Percentiles rank a stretch among this genome's conserved stretches.
phyloP scores from a whole-genome alignment of 2,113 vertebrate genomes.

The Ceyx cyanopectus region DNA sequence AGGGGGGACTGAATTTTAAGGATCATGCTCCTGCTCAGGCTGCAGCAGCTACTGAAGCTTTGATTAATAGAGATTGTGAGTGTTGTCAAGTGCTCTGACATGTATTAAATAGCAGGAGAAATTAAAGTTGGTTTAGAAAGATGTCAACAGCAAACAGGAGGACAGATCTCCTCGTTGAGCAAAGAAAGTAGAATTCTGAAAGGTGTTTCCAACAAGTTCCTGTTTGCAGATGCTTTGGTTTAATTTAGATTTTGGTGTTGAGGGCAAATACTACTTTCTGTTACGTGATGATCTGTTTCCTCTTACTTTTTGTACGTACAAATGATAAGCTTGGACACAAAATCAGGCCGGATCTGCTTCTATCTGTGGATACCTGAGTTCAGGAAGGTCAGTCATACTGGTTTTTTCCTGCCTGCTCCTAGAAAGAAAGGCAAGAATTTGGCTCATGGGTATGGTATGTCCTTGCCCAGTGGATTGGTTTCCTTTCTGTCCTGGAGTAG shows the following conservation, averaged over 20 bases:
- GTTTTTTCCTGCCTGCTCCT: background rate
- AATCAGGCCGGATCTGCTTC: background rate
- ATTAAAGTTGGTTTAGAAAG: slow-evolving; percentile 48
- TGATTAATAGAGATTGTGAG: slow-evolving; percentile 71
- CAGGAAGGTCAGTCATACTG: background rate
- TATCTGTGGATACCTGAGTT: background rate
- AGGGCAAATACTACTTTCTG: background rate
- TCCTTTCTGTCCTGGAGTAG: background rate
- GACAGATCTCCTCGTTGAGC: background rate
- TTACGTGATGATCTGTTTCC: background rate
- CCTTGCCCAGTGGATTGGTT: background rate
- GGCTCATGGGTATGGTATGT: background rate
- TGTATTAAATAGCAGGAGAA: slow-evolving; percentile 60
- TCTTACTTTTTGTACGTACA: rapidly evolving
- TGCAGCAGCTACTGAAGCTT: slow-evolving; percentile 8
- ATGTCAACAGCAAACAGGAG: background rate
- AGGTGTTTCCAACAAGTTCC: background rate
- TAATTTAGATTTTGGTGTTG: background rate
- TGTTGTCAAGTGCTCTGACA: slow-evolving; percentile 60
- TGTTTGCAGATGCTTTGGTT: background rate
- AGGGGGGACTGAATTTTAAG: slow-evolving; percentile 52
- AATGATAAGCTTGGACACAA: background rate
- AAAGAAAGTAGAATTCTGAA: background rate
- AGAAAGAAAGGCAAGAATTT: background rate
- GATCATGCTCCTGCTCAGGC: slow-evolving; percentile 41